phyloP scores from a whole-genome alignment of 2,797 vertebrate genomes.

The Caiman crocodilus region DNA sequence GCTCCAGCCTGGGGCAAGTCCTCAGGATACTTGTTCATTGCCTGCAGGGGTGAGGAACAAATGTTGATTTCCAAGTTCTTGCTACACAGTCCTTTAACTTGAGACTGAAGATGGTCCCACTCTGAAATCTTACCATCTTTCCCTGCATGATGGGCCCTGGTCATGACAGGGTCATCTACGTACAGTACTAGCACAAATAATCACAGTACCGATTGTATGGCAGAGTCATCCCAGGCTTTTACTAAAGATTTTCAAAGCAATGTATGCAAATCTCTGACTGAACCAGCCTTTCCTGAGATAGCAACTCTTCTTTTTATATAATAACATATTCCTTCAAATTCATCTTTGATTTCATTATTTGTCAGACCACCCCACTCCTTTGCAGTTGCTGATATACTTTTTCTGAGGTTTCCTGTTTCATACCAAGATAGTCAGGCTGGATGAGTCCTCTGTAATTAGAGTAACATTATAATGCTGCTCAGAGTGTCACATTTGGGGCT shows the following conservation, averaged over 20 bases:
- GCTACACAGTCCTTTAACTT: neutral
- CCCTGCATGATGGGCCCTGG: neutral
- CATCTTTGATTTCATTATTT: neutral
- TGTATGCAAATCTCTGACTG: neutral
- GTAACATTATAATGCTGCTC: neutral
- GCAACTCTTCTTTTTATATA: neutral
- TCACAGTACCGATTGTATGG: neutral
- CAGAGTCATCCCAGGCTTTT: neutral
- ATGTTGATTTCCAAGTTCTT: neutral
- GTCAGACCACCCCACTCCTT: neutral
- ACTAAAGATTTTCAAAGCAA: neutral
- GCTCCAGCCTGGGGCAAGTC: neutral
- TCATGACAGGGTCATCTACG: neutral
- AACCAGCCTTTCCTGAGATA: neutral
- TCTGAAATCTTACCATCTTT: neutral
- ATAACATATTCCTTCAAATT: neutral
- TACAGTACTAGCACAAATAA: neutral
- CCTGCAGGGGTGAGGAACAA: neutral
- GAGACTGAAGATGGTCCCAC: neutral
- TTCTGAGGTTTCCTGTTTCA: neutral
- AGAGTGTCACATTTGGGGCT: accelerated
- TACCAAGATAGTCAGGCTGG: neutral
- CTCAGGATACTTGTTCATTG: neutral
- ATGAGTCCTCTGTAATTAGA: neutral
- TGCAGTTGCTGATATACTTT: neutral